Evolutionary conservation across 2,113 vertebrate species (phyloP), one percentile per base, ranked within the genome.

Genomic region (Phylloscopus trochilus): DNA sequence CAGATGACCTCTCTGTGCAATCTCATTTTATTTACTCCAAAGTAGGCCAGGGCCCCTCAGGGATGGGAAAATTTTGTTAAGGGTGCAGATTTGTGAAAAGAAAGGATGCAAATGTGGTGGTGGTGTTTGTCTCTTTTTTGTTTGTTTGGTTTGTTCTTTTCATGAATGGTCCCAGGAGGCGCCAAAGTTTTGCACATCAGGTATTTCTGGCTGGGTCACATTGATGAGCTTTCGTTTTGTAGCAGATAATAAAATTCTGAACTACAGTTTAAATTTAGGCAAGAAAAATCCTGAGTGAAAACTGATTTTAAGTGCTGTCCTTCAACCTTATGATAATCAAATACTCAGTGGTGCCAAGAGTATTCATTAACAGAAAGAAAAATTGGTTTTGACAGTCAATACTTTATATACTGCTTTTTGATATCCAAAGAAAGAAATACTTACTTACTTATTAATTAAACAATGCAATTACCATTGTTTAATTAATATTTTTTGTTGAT

Each of bases 11-110:
- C 7, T 70, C 8, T 26, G 9, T 35, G 46, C 33, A 91, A 56
- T 70, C 20, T 35, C 6, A 17, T 22, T 73, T 64, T 43, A 6
- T 73, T 87, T 69, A 11, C 33, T 59, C 7, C 18, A 20, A 73
- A n/a, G 6, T 46, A 56, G 4, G 9, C 11, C 43, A n/a, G 3
- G 1, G 12, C 30, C 3, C 69, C 30, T 46, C 19, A 3, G 10
- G 28, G 4, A 46, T 31, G 7, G 8, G 20, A 84, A 59, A 67
- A 83, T 30, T 1, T 43, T 53, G 3, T 11, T 58, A 53, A 41
- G 4, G 7, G 3, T 87, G 8, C 46, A 84, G 16, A 20, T 31
- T 19, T 88, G 11, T 74, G 26, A 55, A 64, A 87, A 69, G 7
- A 5, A 80, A 58, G 14, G 15, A 43, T 49, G 4, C 18, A 66